Percentiles rank a stretch among this genome's conserved stretches.
phyloP scores from a whole-genome alignment of 2,888 invertebrate species.

The Onthophagus sagittarius region DNA sequence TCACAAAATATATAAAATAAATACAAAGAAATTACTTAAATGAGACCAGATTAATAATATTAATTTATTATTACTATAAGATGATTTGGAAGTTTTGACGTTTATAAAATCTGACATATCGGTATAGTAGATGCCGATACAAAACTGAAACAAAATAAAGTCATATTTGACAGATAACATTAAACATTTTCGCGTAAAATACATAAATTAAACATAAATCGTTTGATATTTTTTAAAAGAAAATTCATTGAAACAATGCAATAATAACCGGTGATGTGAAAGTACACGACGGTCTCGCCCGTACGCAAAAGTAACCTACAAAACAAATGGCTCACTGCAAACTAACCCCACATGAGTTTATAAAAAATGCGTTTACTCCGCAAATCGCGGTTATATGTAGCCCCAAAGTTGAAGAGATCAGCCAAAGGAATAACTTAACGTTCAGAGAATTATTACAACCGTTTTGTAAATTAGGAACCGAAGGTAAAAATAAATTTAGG shows the following conservation, averaged over 20 bases:
- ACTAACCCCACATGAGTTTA: constrained; percentile 77
- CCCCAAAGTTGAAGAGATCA: constrained; percentile 74
- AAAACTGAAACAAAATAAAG: neutral
- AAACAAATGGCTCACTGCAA: constrained; percentile 57
- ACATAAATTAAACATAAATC: neutral
- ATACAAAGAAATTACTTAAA: too few species aligned
- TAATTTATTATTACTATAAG: too few species aligned
- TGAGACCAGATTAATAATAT: too few species aligned
- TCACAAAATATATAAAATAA: too few species aligned
- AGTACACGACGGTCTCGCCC: neutral
- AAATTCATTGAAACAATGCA: neutral
- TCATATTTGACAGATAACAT: neutral
- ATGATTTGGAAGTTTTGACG: too few species aligned
- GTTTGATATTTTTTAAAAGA: neutral
- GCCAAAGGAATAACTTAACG: constrained; percentile 85
- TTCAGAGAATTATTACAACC: constrained; percentile 90
- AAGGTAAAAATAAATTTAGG: constrained; percentile 63
- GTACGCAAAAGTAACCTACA: neutral
- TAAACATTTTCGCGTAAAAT: neutral
- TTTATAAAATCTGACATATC: neutral
- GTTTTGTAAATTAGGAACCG: constrained; percentile 72
- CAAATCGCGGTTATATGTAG: constrained; percentile 83
- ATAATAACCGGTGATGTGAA: neutral
- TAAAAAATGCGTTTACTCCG: constrained; percentile 86
- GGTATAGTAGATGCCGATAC: neutral